These are phyloP conservation scores for Lepeophtheirus nordmannii DNA, from an alignment of 2,888 invertebrate species.

Conservation along the genomic window DNA sequence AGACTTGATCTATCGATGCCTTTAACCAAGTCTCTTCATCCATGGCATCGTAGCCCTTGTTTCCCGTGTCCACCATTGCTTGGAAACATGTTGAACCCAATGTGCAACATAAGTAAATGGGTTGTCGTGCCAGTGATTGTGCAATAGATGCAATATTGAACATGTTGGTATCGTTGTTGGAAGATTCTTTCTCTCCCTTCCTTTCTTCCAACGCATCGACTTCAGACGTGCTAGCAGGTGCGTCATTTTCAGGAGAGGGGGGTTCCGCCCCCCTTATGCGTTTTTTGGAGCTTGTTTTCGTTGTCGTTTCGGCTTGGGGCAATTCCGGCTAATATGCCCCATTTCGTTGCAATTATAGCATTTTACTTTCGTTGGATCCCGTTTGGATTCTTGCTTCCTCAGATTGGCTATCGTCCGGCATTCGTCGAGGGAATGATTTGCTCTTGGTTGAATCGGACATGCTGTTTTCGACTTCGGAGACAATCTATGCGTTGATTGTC, in stretches of 20 bases:
- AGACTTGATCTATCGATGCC: no score
- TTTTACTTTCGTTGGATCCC: neutral
- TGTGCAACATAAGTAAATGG: neutral
- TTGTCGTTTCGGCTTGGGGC: neutral
- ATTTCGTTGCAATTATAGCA: neutral
- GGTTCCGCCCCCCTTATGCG: neutral
- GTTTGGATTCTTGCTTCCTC: no score
- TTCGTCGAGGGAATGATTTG: neutral
- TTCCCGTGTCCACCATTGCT: neutral
- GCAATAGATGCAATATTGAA: no score
- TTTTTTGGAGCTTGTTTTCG: neutral
- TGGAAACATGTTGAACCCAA: neutral
- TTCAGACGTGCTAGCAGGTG: neutral
- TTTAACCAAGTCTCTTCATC: neutral
- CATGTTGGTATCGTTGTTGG: neutral
- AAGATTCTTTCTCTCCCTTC: neutral
- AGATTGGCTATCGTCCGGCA: no score
- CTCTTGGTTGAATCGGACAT: neutral
- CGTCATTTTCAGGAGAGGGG: neutral
- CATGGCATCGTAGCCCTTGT: neutral
- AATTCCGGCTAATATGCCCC: neutral
- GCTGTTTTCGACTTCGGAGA: neutral
- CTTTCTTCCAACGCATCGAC: neutral
- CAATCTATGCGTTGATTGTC: neutral
- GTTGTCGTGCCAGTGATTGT: neutral